Percentiles rank a stretch among this genome's conserved stretches.
Conservation (phyloP, 1,140 invertebrate species). For the Trypoxylus dichotomus region DNA sequence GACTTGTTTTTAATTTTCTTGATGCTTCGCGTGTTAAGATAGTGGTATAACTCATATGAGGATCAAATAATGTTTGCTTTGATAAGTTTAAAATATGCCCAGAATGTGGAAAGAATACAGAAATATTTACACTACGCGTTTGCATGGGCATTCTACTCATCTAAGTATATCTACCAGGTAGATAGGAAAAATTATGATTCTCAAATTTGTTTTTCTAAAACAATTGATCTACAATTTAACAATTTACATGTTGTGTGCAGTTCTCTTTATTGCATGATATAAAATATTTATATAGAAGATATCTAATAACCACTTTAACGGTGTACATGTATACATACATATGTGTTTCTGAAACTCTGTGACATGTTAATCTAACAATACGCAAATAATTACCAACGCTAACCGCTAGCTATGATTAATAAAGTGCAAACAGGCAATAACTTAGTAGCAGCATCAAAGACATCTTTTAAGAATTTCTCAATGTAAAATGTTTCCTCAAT, state of each 20-base stretch:
- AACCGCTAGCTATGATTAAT: neutral
- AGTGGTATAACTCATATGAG: too few relatives aligned
- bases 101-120: too few relatives aligned
- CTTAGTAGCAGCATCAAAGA: neutral
- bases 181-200: neutral
- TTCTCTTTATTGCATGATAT: neutral
- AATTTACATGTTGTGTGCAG: neutral
- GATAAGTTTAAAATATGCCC: too few relatives aligned
- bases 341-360: neutral
- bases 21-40: too few relatives aligned
- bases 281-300: neutral
- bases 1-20: too few relatives aligned
- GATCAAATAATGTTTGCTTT: too few relatives aligned
- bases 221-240: neutral
- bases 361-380: neutral
- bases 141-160: neutral
- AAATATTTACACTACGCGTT: too few relatives aligned
- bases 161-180: neutral
- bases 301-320: neutral
- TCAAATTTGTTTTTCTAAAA: neutral
- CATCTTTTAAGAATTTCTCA: neutral
- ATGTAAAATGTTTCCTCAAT: neutral
- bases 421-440: neutral
- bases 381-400: neutral
- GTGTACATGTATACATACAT: neutral